Evolutionary conservation across 2,797 vertebrate genomes (phyloP).

Genomic region (Dendrocincla tyrannina): DNA sequence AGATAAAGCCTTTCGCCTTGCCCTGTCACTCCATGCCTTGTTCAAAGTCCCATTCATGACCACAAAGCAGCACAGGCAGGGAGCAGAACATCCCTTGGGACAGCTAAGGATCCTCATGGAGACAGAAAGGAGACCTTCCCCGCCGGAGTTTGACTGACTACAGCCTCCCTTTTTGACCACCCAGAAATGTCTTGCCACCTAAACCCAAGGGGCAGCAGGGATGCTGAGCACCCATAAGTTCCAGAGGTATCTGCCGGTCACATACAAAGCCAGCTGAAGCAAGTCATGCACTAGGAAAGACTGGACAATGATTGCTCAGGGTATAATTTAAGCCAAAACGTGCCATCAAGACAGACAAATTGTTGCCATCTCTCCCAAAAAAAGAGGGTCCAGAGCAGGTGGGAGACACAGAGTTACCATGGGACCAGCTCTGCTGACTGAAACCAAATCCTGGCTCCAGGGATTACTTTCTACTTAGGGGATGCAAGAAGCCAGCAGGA

Average conservation of each 20-base stretch:
- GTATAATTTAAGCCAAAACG: fast-evolving
- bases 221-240: not conserved
- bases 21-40: not conserved
- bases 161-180: not conserved
- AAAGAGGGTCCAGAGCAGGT: not conserved
- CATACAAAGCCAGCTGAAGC: not conserved
- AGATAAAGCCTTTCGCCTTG: not conserved
- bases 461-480: not conserved
- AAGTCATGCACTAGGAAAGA: not conserved
- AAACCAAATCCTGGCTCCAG: not conserved
- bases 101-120: not conserved
- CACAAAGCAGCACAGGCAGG: not conserved
- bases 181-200: not conserved
- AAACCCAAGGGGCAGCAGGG: not conserved
- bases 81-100: not conserved
- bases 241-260: not conserved
- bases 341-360: not conserved
- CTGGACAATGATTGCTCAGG: not conserved
- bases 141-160: not conserved
- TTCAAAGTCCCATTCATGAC: not conserved
- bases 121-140: not conserved
- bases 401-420: not conserved
- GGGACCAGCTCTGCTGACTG: not conserved
- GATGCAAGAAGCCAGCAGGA: not conserved
- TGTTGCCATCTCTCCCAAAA: not conserved